phyloP scores from a whole-genome alignment of 2,113 vertebrate species.

The Cettia cetti region DNA sequence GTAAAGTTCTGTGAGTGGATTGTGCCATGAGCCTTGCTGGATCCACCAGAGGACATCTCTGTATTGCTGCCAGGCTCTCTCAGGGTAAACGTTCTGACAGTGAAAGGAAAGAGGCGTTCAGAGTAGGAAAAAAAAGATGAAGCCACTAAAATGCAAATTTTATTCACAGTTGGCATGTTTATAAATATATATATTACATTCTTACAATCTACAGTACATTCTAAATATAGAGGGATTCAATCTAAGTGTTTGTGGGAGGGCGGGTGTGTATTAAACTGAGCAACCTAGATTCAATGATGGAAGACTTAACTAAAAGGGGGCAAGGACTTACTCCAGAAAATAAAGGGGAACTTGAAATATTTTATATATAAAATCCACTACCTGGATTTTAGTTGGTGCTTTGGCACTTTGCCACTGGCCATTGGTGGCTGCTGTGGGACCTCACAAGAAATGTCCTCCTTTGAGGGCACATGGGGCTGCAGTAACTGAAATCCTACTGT shows the following conservation, averaged over 20 bases:
- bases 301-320: neutral
- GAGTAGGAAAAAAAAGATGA: conserved; percentile 34
- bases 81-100: neutral
- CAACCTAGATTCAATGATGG: neutral
- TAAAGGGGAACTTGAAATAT: neutral
- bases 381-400: neutral
- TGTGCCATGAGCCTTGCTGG: neutral
- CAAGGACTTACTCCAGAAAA: neutral
- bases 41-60: neutral
- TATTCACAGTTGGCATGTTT: conserved; percentile 68
- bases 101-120: conserved; percentile 1
- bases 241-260: conserved; percentile 27
- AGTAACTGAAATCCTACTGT: neutral
- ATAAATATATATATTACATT: conserved; percentile 76
- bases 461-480: neutral
- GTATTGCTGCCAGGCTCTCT: neutral
- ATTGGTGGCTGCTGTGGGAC: neutral
- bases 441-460: neutral
- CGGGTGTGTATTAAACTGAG: neutral
- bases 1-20: neutral
- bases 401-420: conserved; percentile 8
- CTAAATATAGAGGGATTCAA: conserved; percentile 31
- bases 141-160: conserved; percentile 66
- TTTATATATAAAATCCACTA: neutral
- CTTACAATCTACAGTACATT: conserved; percentile 68